Evolutionary conservation across 2,113 vertebrate genomes (phyloP), one percentile per base, ranked within the genome.

Genomic region (Hystrix cristata): DNA sequence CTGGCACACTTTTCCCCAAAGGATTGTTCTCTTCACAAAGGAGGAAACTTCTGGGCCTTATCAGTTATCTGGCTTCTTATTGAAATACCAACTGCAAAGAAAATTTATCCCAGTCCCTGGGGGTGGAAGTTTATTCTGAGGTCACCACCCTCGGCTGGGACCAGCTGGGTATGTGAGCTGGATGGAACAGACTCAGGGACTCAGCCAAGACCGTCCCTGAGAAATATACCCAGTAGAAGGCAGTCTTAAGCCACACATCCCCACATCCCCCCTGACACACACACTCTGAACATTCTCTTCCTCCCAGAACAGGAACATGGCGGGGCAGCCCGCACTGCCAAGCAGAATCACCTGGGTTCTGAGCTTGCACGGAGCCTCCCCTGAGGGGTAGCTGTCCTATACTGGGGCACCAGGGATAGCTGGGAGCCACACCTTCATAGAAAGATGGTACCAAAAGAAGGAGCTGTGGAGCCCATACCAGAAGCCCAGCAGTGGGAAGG

Each of bases 31-130:
- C 51, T n/a, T 85, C 74, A 51, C 76, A 60, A 80, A 92, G 74
- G 34, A 96, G 92, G 95, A 96, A 95, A 95, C 1, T 2, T 95
- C 83, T 78, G 2, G 29, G 64, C 78, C 74, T 97, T 97, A 97
- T 93, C 97, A 95, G 76, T 78, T 55, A 93, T 84, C 91, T 59
- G 14, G 57, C 69, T 78, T 88, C 78, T 81, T 7, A 51, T 62
- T 53, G 23, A 48, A 94, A 95, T 81, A 89, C 80, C 90, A 51
- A 55, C 5, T 31, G 34, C 27, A 34, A 27, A 38, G 53, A 95
- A 90, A 90, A 93, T 21, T 16, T 59, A 82, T 16, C 86, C 93
- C 86, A 60, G 67, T 62, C 60, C 5, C 46, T 3, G 0, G 51
- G 55, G 48, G 55, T 94, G 21, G 43, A 87, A 93, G 92, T 88